Percentiles rank a stretch among this genome's conserved stretches.
phyloP scores from a whole-genome alignment of 1,140 invertebrate genomes.

The Drosophila repleta region DNA sequence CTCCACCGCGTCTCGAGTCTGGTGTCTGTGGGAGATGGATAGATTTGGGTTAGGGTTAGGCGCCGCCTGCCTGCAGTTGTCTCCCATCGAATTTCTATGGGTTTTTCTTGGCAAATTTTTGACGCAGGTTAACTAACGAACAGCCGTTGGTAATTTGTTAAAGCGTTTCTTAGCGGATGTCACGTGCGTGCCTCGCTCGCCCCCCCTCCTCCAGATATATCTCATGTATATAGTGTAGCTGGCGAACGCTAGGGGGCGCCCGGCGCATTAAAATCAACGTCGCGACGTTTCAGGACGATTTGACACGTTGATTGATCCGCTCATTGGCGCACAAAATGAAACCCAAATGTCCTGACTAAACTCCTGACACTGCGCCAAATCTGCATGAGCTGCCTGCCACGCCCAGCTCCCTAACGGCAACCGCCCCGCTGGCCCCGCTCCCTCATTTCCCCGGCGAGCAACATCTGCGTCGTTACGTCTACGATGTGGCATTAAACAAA shows the following conservation, averaged over 20 bases:
- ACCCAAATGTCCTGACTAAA: slow-evolving; percentile 44
- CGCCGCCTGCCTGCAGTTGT: background rate
- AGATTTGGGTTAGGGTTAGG: background rate
- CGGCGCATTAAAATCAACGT: slow-evolving; percentile 53
- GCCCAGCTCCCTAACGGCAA: background rate
- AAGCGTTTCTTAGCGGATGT: slow-evolving; percentile 71
- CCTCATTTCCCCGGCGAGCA: background rate
- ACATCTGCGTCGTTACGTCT: slow-evolving; percentile 40
- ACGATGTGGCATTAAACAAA: slow-evolving; percentile 67
- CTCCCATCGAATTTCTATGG: slow-evolving; percentile 30
- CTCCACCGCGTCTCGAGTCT: background rate
- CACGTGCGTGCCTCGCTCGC: slow-evolving; percentile 47
- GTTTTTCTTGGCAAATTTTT: slow-evolving; percentile 49
- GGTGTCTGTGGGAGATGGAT: background rate
- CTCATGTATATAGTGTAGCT: slow-evolving; percentile 17
- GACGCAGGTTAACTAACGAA: slow-evolving; percentile 71
- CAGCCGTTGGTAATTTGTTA: slow-evolving; percentile 73
- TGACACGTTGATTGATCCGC: slow-evolving; percentile 78
- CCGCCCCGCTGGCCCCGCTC: background rate
- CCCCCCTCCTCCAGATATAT: too few relatives aligned
- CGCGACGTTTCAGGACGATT: slow-evolving; percentile 69
- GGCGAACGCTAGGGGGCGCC: slow-evolving; percentile 29
- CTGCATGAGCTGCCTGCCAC: slow-evolving; percentile 45
- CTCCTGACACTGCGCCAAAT: slow-evolving; percentile 35
- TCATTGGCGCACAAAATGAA: slow-evolving; percentile 76